Conservation (phyloP, 2,888 invertebrate species). For the Aquatica leii region DNA sequence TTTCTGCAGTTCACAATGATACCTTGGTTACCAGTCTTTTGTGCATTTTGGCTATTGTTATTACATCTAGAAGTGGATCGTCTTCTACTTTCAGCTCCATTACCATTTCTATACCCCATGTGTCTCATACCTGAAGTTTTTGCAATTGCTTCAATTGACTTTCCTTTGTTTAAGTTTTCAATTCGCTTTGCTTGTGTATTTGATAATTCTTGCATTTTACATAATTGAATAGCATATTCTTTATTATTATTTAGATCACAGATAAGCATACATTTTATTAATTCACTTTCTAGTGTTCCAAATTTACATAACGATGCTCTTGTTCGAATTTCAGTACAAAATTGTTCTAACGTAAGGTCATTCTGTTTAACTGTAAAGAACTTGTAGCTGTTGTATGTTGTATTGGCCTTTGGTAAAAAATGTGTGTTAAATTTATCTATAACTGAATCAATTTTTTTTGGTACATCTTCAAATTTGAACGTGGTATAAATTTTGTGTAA, state of each 20-base stretch:
- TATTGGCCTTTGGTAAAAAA: no score
- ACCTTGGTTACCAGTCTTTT: neutral
- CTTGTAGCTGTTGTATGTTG: neutral
- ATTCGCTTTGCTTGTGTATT: slow-evolving; percentile 2
- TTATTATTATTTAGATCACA: slow-evolving; percentile 36
- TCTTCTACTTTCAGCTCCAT: no score
- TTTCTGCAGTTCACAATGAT: neutral
- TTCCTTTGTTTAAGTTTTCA: neutral
- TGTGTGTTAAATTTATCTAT: no score
- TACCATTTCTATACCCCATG: neutral
- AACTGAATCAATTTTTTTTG: neutral
- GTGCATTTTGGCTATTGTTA: no score
- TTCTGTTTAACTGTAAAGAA: neutral
- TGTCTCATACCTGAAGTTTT: neutral
- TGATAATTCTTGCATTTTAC: slow-evolving; percentile 22
- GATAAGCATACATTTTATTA: slow-evolving; percentile 37
- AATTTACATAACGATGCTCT: slow-evolving; percentile 7
- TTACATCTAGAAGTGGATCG: no score
- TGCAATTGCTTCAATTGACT: neutral
- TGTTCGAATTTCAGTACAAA: slow-evolving; percentile 34
- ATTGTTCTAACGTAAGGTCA: slow-evolving; percentile 13
- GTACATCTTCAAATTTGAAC: neutral
- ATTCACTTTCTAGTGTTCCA: neutral
- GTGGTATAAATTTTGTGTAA: neutral
- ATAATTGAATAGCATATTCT: slow-evolving; percentile 35